These are phyloP conservation scores for Onthophagus sagittarius DNA, from an alignment of 2,888 invertebrate species.

Conservation along the genomic window DNA sequence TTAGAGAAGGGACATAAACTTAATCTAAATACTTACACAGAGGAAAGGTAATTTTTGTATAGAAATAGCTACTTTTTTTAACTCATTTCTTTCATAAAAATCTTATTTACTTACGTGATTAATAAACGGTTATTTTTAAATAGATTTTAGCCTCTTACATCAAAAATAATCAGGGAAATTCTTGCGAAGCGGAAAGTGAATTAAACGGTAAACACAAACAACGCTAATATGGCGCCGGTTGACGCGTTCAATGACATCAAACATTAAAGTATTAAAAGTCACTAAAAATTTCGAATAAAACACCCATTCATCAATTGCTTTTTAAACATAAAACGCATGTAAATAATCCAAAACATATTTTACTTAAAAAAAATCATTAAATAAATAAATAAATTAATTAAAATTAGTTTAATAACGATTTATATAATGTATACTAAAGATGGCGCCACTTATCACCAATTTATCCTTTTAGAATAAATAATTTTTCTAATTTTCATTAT, in stretches of 20 bases:
- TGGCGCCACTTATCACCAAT: no score
- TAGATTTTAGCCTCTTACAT: not conserved
- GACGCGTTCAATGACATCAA: not conserved
- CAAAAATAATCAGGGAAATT: not conserved
- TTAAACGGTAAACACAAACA: not conserved
- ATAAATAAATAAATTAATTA: not conserved
- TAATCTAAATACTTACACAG: no score
- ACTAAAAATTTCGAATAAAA: not conserved
- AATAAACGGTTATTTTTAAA: not conserved
- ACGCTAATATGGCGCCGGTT: not conserved
- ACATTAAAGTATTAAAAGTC: not conserved
- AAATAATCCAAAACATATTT: no score
- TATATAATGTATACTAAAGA: no score
- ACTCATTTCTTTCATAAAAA: no score
- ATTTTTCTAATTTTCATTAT: no score
- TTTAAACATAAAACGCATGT: no score
- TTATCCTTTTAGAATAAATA: no score
- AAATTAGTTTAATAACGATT: not conserved
- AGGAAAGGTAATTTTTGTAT: no score
- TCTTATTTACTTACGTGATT: not conserved
- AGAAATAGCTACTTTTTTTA: no score
- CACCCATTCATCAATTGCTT: no score
- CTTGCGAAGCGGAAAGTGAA: not conserved
- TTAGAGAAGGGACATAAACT: no score
- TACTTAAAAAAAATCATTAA: not conserved